phyloP scores from a whole-genome alignment of 2,113 vertebrate species.

The Turnix velox region DNA sequence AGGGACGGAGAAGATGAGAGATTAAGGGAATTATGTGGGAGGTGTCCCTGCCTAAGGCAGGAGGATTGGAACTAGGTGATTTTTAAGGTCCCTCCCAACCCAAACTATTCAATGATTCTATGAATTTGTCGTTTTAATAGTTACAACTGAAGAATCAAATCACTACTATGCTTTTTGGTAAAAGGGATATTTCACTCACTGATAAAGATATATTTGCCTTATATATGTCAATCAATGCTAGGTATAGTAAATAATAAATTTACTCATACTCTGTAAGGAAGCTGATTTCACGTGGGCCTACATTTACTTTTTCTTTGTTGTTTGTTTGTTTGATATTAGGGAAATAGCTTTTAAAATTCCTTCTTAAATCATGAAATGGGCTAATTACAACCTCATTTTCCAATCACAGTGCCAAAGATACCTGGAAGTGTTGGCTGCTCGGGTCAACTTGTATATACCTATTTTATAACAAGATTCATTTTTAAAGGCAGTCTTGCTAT shows the following conservation, averaged over 20 bases:
- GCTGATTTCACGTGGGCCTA: rapidly evolving
- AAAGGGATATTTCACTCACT: background rate
- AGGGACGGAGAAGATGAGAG: background rate
- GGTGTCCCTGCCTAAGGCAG: too few species aligned
- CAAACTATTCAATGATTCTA: too few species aligned
- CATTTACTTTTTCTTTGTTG: background rate
- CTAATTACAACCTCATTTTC: background rate
- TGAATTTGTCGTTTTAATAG: background rate
- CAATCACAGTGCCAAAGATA: background rate
- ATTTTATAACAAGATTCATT: background rate
- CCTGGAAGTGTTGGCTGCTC: background rate
- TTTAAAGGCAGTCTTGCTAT: background rate
- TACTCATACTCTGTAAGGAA: background rate
- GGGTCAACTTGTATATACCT: background rate
- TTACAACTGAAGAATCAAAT: background rate
- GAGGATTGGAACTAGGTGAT: too few species aligned
- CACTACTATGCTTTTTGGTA: background rate
- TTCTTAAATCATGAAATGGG: background rate
- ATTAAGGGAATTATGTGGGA: too few species aligned
- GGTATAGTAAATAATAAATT: background rate
- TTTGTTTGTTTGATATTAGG: background rate
- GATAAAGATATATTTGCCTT: background rate
- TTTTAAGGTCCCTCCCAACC: too few species aligned
- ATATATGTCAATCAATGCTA: background rate
- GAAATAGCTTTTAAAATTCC: background rate